Evolutionary conservation across 2,113 vertebrate genomes (phyloP).

Genomic region (Psilopogon haemacephalus): DNA sequence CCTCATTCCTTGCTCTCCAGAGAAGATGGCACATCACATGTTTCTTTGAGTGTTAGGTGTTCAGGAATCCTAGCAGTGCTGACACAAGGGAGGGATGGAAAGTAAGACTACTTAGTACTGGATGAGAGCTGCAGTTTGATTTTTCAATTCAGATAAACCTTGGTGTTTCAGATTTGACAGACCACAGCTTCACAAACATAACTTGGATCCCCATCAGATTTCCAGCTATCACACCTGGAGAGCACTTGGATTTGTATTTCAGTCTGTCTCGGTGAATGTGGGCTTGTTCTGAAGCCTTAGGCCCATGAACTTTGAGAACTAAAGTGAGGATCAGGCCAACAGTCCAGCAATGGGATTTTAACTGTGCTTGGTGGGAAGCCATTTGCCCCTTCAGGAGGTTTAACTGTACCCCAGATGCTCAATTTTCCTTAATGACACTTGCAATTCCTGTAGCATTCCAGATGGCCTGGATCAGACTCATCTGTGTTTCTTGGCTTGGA

Average conservation of each 20-base stretch:
- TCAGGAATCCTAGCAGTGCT: neutral
- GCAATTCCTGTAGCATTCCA: neutral
- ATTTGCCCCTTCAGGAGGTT: neutral
- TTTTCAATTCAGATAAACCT: neutral
- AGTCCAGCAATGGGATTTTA: neutral
- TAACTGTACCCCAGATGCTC: neutral
- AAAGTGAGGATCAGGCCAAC: neutral
- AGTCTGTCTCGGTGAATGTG: neutral
- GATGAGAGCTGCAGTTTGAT: neutral
- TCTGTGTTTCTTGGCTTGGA: conserved; percentile 41
- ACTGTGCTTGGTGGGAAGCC: neutral
- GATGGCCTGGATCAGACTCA: conserved; percentile 2
- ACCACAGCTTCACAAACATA: neutral
- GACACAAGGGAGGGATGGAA: neutral
- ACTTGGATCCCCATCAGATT: neutral
- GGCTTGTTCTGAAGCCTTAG: neutral
- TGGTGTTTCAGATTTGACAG: neutral
- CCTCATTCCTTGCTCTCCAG: neutral
- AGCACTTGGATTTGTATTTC: neutral
- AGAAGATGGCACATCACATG: neutral
- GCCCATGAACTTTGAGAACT: neutral
- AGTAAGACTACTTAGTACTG: neutral
- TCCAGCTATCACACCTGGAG: neutral
- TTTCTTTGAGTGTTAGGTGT: neutral
- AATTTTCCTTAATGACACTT: conserved; percentile 3